Base-by-base conservation (phyloP, 1,140 invertebrate genomes). In the Drosophila pectinifera region DNA sequence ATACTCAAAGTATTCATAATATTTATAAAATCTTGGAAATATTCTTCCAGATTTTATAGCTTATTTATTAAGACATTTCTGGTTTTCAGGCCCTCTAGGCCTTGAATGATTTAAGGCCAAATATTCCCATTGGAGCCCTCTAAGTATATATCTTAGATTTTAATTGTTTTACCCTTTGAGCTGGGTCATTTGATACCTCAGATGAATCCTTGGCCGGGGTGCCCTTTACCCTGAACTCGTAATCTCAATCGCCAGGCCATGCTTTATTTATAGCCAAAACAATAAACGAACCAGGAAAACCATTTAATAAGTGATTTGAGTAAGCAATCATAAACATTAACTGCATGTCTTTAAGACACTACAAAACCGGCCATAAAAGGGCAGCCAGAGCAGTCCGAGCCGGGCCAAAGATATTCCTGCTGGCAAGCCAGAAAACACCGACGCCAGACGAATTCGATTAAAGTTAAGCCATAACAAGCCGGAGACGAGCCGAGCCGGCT, bases 361-460 rank as follows among this genome's bases (percentile, higher is more conserved):
- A 81, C 78, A 59, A 72, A 82, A 61, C 49, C 41, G 41, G 63
- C 75, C 64, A 74, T 70, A 72, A 80, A 86, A 78, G 82, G 83
- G 63, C 69, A 75, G 46, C 20, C 56, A 46, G 46, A 49, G 26
- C 51, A 46, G 36, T 63, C 56, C 34, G 14, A 48, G 31, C 57
- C 46, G 36, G 38, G 43, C 46, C 58, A 55, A n/a, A 24, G 46
- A 67, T 56, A 36, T 53, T 13, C 49, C 31, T 36, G 13, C 48
- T 34, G 24, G 20, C 16, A 49, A 51, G 48, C 34, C 58, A 51
- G 61, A 28, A 36, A 69, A 57, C 67, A 57, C 36, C 65, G 68
- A 70, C 65, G 68, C 61, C 83, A 82, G 75, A 80, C 70, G 68
- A 83, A 89, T 88, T 88, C 77, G 84, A 88, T 88, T 83, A 89